phyloP scores from a whole-genome alignment of 2,888 invertebrate species.

The Erebia palarica region DNA sequence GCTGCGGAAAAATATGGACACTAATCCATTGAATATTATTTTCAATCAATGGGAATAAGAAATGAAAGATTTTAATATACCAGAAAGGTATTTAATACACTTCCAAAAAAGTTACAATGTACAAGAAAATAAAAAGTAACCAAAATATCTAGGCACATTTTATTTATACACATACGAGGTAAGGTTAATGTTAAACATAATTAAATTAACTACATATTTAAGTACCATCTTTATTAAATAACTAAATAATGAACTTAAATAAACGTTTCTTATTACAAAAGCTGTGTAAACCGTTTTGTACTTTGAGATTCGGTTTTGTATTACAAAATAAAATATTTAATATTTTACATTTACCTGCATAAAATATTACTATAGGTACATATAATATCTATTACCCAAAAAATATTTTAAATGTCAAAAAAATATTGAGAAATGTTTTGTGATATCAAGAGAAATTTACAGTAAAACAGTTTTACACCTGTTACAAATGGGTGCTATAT shows the following conservation, averaged over 20 bases:
- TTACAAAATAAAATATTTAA: constrained; percentile 3
- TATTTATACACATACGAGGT: constrained; percentile 42
- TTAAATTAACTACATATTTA: constrained; percentile 52
- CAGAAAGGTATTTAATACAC: constrained; percentile 56
- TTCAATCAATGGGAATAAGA: not conserved
- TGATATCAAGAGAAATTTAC: too few relatives aligned
- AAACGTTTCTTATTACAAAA: constrained; percentile 17
- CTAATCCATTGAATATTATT: not conserved
- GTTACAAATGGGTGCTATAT: not conserved
- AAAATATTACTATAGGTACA: not conserved
- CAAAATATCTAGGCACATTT: constrained; percentile 33
- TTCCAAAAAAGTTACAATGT: constrained; percentile 43
- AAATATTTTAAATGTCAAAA: not conserved
- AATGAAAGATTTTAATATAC: constrained; percentile 15
- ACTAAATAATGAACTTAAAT: constrained; percentile 27
- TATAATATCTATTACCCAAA: not conserved
- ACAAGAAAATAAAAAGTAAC: constrained; percentile 39
- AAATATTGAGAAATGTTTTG: not conserved
- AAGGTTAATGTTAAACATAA: constrained; percentile 34
- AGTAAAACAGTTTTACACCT: constrained; percentile 1
- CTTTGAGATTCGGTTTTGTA: constrained; percentile 26
- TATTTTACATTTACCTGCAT: constrained; percentile 3
- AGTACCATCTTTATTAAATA: constrained; percentile 51
- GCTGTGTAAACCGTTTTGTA: constrained; percentile 32
- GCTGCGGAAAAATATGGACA: too few relatives aligned